Base-by-base conservation (phyloP, 2,888 invertebrate species). In the Acanthococcus lagerstroemiae region DNA sequence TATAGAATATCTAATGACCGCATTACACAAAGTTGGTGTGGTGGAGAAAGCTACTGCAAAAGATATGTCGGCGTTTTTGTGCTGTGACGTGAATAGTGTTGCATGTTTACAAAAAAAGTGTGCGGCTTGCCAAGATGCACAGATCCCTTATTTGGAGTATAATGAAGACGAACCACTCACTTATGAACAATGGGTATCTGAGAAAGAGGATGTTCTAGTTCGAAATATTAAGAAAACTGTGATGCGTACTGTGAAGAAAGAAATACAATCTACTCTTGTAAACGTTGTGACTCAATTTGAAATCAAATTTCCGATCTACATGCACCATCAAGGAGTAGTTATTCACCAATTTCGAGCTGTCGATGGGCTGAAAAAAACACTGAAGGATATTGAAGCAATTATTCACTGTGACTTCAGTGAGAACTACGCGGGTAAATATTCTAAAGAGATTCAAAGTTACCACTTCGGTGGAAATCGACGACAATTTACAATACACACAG, bases 401-500 rank as follows among this genome's bases (percentile, higher is more conserved):
- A 30, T 30, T 30, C 37, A 30, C 37, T 30, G 37, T 15, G 37
- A 30, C 15, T 30, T 30, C 37, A 30, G 37, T 30, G 37, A 30
- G 15, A 30, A 30, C 15, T 30, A 30, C 37, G 6, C 37, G 7
- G 15, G 7, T 9, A 30, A 30, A 30, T 30, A 30, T 15, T 9
- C 6, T 30, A 6, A 30, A 9, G 67, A 67, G 44, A 54, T 63
- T 1, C 63, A 67, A 46, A 17, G 24, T 52, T 25, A 25, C 22
- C 68, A 60, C 30, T 68, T 60, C 44, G 54, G 60, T n/a, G 66
- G 60, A 22, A 63, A 54, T 17, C 58, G 57, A 4, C 37, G 22
- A 4, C 65, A 67, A 46, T 27, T 60, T 45, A 50, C 61, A 22
- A 46, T 67, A 17, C 67, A 69, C 50, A 68, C 69, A 15, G 44